phyloP scores from a whole-genome alignment of 2,113 vertebrate genomes.

The Engystomops pustulosus region DNA sequence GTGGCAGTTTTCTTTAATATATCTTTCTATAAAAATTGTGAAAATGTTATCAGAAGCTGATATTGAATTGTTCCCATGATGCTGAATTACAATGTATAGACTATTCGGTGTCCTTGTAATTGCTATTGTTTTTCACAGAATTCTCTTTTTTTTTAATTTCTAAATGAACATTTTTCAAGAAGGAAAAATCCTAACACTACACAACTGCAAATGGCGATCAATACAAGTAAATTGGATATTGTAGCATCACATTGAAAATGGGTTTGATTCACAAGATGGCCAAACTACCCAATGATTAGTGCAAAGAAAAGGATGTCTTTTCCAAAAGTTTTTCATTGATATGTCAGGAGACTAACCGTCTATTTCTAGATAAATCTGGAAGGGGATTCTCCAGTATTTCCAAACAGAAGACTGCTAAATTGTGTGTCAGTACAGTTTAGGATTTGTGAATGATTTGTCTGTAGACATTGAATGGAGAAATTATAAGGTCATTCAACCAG shows the following conservation, averaged over 20 bases:
- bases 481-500: background rate
- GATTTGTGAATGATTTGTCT: background rate
- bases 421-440: background rate
- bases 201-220: constrained; percentile 24
- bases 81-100: background rate
- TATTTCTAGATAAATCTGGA: background rate
- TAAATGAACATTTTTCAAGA: constrained; percentile 4
- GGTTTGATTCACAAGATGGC: constrained; percentile 5
- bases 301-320: background rate
- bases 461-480: background rate
- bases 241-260: constrained; percentile 8
- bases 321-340: background rate
- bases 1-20: no score
- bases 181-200: background rate
- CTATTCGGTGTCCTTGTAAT: background rate
- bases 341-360: background rate
- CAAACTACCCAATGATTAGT: background rate
- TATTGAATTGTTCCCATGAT: constrained; percentile 12
- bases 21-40: no score
- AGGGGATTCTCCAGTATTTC: background rate
- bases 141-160: constrained; percentile 1
- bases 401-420: background rate
- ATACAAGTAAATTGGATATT: constrained; percentile 32
- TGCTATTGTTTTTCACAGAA: constrained; percentile 2
- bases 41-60: no score